These are phyloP conservation scores for Stercorarius parasiticus DNA, from an alignment of 2,113 vertebrate species.

Conservation along the genomic window DNA sequence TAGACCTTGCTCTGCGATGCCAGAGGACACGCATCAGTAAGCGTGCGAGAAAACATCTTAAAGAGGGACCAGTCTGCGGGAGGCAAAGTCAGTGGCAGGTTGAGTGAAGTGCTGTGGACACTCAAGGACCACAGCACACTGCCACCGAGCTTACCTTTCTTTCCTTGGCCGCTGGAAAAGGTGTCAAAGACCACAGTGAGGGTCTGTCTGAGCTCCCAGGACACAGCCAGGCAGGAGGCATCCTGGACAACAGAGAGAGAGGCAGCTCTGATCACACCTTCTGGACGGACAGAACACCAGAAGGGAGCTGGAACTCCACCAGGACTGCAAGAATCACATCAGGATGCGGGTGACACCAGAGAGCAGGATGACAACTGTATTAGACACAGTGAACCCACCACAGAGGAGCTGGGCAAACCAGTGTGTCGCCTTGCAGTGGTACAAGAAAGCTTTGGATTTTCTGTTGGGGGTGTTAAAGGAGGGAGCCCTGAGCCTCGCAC, in stretches of 20 bases:
- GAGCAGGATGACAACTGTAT: neutral
- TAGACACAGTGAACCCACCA: neutral
- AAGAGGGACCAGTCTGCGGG: conserved; percentile 94
- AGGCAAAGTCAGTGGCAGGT: neutral
- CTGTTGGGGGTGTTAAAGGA: neutral
- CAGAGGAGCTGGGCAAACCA: neutral
- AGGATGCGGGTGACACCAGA: neutral
- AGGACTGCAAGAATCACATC: neutral
- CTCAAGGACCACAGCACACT: fast-evolving
- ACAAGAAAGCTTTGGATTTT: neutral
- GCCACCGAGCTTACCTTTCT: conserved; percentile 79
- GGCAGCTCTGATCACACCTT: neutral
- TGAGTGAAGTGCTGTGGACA: neutral
- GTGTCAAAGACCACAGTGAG: conserved; percentile 93
- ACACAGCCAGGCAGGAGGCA: conserved; percentile 78
- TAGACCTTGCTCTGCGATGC: conserved; percentile 93
- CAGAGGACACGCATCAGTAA: conserved; percentile 92
- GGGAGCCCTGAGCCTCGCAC: neutral
- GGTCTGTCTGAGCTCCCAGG: conserved; percentile 95
- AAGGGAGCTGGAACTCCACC: neutral
- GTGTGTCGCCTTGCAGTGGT: neutral
- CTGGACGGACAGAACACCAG: neutral
- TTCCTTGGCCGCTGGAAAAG: conserved; percentile 85
- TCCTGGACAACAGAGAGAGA: conserved; percentile 70
- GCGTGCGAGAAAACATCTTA: conserved; percentile 94